Evolutionary conservation across 2,797 vertebrate genomes (phyloP), one percentile per base, ranked within the genome.

Genomic region (Galaxias olidus): DNA sequence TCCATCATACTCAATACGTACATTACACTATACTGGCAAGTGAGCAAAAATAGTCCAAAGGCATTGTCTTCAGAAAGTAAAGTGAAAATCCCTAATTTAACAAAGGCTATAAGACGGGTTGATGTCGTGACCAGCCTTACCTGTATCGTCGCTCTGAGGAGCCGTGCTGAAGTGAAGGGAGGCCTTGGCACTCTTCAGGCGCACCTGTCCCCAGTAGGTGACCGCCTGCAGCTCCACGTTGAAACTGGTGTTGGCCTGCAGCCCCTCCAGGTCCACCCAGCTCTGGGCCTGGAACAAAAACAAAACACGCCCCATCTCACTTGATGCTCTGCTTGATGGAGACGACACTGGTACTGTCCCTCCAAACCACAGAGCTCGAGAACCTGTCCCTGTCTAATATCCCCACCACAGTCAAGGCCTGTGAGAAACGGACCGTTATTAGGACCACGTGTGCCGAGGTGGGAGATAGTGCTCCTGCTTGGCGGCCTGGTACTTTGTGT

Each of bases 111-210:
- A 30, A 30, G 30, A 30, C 3, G 6, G 30, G 30, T 30, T 30
- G 3, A 30, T 30, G 6, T 30, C 2, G 2, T 30, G 30, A 2
- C 2, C 30, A 41, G 53, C 59, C 91, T 89, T 88, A 96, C 95
- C 93, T 73, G 86, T 84, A 67, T 66, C 81, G 53, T 87, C 75
- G 69, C 86, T 81, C 50, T 91, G 87, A 56, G 49, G 6, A 1
- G 68, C 11, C 8, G 95, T 90, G 40, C 89, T 92, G 88, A 98
- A 96, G 55, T 88, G 93, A 8, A 98, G 88, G 6, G 94, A 91
- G 18, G 92, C 94, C 83, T 96, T 97, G 66, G 91, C 68, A 69
- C 96, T 96, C 92, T 97, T 98, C 61, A 98, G 92, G 1, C 96
- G 93, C 44, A 91, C 91, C 88, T 96, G 95, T 54, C 95, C 94